These are phyloP conservation scores for Lepisosteus oculatus DNA, from an alignment of 2,113 vertebrate species.

Conservation along the genomic window DNA sequence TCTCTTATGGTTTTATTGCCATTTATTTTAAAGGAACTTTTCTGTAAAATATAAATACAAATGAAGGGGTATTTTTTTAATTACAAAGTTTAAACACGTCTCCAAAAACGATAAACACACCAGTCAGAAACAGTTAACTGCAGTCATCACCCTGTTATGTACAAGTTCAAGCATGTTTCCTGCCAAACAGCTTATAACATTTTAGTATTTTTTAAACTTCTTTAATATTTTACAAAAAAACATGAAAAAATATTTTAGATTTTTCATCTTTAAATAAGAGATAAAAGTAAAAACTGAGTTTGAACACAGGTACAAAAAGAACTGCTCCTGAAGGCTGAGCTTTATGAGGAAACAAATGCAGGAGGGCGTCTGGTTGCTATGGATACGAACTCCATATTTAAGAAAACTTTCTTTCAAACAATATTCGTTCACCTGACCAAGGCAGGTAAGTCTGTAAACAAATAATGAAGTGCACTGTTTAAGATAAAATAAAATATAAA, in stretches of 20 bases:
- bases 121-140: constrained; percentile 86
- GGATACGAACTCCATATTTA: constrained; percentile 77
- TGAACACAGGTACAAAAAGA: constrained; percentile 74
- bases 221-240: constrained; percentile 89
- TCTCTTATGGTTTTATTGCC: constrained; percentile 85
- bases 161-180: constrained; percentile 84
- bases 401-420: constrained; percentile 81
- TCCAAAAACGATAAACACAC: constrained; percentile 88
- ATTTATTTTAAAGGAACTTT: constrained; percentile 87
- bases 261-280: constrained; percentile 95
- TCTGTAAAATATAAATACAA: constrained; percentile 99
- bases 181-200: constrained; percentile 84
- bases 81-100: constrained; percentile 98
- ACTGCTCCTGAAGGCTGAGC: constrained; percentile 80
- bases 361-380: constrained; percentile 59
- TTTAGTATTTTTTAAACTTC: constrained; percentile 68
- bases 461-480: constrained; percentile 54
- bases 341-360: constrained; percentile 37
- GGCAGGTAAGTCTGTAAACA: constrained; percentile 86
- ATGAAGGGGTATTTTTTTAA: constrained; percentile 91
- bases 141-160: constrained; percentile 79
- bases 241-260: constrained; percentile 86
- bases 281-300: constrained; percentile 75
- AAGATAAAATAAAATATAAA: constrained; percentile 57
- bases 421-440: constrained; percentile 68